Conservation (phyloP, 1,140 invertebrate species). For the Ridgeia piscesae region DNA sequence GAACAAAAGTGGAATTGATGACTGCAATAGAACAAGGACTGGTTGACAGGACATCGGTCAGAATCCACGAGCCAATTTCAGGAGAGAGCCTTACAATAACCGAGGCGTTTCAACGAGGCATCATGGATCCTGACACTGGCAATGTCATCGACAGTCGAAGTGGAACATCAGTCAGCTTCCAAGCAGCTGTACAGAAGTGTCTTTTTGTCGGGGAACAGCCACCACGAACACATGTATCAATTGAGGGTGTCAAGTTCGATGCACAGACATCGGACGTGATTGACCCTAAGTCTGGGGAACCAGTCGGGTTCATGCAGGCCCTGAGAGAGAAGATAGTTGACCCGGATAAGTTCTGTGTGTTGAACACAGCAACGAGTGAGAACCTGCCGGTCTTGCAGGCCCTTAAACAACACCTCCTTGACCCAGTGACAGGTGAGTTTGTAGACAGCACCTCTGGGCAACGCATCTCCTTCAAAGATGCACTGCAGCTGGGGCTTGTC, state of each 20-base stretch:
- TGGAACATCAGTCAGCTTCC: constrained; percentile 57
- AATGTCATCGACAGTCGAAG: constrained; percentile 39
- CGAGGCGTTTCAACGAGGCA: constrained; percentile 74
- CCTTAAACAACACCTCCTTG: constrained; percentile 46
- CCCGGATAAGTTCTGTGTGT: neutral
- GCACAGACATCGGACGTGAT: neutral
- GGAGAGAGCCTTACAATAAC: constrained; percentile 78
- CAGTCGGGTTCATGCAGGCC: neutral
- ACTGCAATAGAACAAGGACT: constrained; percentile 40
- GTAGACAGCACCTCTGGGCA: constrained; percentile 71
- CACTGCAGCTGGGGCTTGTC: constrained; percentile 78
- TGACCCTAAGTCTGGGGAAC: neutral
- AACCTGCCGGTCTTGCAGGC: constrained; percentile 1
- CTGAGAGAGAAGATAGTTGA: neutral
- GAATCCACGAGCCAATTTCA: constrained; percentile 58
- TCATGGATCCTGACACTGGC: constrained; percentile 78
- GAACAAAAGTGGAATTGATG: constrained; percentile 1
- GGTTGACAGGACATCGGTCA: constrained; percentile 75
- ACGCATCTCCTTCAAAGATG: constrained; percentile 66
- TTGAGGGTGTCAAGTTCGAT: neutral
- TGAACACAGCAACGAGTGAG: neutral
- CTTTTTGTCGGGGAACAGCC: constrained; percentile 43
- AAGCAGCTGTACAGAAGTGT: constrained; percentile 70
- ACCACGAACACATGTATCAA: neutral
- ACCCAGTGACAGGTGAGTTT: constrained; percentile 62